A percentile compares a stretch with the other conserved stretches of the same genome.
Evolutionary conservation across 1,140 invertebrate genomes (phyloP).

Genomic region (Drosophila seguyi): DNA sequence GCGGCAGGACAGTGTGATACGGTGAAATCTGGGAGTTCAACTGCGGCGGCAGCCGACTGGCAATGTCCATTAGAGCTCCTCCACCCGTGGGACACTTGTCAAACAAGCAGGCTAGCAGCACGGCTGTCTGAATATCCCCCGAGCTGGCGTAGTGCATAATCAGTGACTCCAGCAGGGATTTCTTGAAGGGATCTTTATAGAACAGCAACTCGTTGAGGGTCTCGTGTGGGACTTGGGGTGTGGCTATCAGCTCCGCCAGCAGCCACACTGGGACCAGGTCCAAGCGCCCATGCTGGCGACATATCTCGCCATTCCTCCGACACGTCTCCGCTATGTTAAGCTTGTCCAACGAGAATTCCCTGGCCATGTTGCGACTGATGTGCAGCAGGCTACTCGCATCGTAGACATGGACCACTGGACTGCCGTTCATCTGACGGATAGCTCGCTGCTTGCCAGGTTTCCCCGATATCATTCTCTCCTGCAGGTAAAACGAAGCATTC

Average conservation of each 20-base stretch:
- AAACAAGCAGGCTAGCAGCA: constrained; percentile 96
- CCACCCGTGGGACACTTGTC: constrained; percentile 85
- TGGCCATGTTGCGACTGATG: constrained; percentile 91
- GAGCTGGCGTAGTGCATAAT: constrained; percentile 92
- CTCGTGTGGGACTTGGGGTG: constrained; percentile 85
- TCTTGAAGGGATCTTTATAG: constrained; percentile 92
- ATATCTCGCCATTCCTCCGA: constrained; percentile 90
- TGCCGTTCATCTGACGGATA: constrained; percentile 81
- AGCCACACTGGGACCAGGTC: constrained; percentile 95
- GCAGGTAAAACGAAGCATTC: constrained; percentile 92
- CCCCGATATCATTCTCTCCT: constrained; percentile 89
- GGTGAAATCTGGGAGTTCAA: constrained; percentile 90
- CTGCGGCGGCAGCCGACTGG: constrained; percentile 56
- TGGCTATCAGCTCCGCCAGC: constrained; percentile 90
- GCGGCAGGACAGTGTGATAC: constrained; percentile 95
- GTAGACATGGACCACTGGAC: constrained; percentile 91
- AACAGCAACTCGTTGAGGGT: constrained; percentile 74
- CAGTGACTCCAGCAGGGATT: constrained; percentile 93
- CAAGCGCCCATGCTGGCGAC: constrained; percentile 90
- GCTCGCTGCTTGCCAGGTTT: constrained; percentile 77
- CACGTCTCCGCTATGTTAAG: constrained; percentile 89
- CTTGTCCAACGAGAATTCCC: constrained; percentile 92
- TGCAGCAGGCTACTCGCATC: constrained; percentile 92
- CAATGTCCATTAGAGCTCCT: constrained; percentile 32
- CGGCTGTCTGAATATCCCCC: constrained; percentile 96